These are phyloP conservation scores for Anagrus nilaparvatae DNA, from an alignment of 1,140 invertebrate species.

Conservation along the genomic window DNA sequence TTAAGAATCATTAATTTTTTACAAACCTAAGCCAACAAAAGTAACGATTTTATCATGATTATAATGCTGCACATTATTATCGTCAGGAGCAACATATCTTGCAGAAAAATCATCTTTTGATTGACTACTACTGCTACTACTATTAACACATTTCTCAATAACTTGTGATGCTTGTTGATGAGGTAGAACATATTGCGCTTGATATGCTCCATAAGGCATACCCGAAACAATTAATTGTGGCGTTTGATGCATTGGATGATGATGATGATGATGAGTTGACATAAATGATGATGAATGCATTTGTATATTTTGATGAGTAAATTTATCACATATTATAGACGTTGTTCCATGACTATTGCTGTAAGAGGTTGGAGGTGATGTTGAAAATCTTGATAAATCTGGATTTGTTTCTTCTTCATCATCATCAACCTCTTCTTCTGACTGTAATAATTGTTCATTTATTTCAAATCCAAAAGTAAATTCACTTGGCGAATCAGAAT, in stretches of 20 bases:
- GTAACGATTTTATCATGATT: constrained; percentile 54
- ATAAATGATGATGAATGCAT: constrained; percentile 21
- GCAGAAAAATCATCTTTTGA: constrained; percentile 37
- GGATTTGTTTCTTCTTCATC: constrained; percentile 19
- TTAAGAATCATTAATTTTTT: background rate
- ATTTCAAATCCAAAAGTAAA: constrained; percentile 60
- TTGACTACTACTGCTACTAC: constrained; percentile 15
- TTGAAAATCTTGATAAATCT: constrained; percentile 22
- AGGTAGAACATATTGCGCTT: constrained; percentile 14
- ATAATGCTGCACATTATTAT: constrained; percentile 33
- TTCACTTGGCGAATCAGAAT: constrained; percentile 40
- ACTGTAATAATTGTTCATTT: constrained; percentile 50
- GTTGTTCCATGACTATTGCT: constrained; percentile 18
- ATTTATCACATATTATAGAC: constrained; percentile 21
- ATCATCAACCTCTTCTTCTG: constrained; percentile 32
- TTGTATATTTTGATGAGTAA: constrained; percentile 32
- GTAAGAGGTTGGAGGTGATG: constrained; percentile 23
- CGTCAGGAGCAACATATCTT: constrained; percentile 42
- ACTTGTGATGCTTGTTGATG: constrained; percentile 12
- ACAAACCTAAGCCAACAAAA: constrained; percentile 51
- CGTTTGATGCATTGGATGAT: constrained; percentile 26
- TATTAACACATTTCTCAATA: constrained; percentile 13
- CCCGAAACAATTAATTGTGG: constrained; percentile 16
- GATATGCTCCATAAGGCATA: constrained; percentile 10
- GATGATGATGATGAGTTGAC: constrained; percentile 17